Evolutionary conservation across 2,113 vertebrate genomes (phyloP).

Genomic region (Excalfactoria chinensis): DNA sequence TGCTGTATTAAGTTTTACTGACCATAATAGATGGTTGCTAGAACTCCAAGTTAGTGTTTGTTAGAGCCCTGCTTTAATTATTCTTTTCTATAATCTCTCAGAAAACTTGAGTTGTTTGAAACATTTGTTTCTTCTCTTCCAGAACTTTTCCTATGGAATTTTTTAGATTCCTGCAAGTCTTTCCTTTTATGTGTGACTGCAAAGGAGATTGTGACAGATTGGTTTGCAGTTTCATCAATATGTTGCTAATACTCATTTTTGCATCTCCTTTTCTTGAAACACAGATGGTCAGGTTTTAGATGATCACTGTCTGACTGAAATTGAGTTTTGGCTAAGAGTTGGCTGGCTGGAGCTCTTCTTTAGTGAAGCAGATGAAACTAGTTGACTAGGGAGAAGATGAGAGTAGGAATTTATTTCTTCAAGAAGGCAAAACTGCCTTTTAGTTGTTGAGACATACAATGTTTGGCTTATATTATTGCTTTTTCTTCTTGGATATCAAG

Average conservation of each 20-base stretch:
- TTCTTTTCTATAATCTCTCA: constrained; percentile 2
- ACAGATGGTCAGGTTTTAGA: constrained; percentile 66
- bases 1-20: not conserved
- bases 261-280: constrained; percentile 53
- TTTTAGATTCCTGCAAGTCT: constrained; percentile 34
- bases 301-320: constrained; percentile 57
- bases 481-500: not conserved
- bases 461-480: not conserved
- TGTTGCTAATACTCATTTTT: constrained; percentile 70
- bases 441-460: not conserved
- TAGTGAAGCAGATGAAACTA: constrained; percentile 12
- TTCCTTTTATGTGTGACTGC: constrained; percentile 54
- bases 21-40: not conserved
- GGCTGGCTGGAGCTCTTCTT: constrained; percentile 26
- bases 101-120: constrained; percentile 19
- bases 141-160: constrained; percentile 47
- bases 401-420: not conserved
- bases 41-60: not conserved
- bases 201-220: constrained; percentile 66
- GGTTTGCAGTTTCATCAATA: constrained; percentile 61
- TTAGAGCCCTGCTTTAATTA: not conserved
- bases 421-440: not conserved
- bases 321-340: constrained; percentile 42
- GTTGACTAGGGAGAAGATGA: constrained; percentile 9
- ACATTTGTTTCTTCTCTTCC: constrained; percentile 33